Percentiles rank a stretch among this genome's conserved stretches.
phyloP scores from a whole-genome alignment of 2,797 vertebrate species.

The Microchirus variegatus region DNA sequence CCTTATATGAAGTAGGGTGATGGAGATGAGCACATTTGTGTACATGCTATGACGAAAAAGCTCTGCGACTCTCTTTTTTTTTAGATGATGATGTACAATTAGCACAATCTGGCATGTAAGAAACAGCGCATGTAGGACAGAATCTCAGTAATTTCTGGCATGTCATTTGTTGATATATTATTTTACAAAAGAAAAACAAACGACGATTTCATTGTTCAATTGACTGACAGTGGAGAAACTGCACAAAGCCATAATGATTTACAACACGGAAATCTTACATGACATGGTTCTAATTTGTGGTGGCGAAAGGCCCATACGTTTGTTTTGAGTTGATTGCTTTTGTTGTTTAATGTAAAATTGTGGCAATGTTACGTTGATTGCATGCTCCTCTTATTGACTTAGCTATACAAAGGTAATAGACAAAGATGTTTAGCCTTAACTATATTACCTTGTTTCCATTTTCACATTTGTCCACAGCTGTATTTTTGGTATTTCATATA shows the following conservation, averaged over 20 bases:
- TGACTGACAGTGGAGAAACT: constrained; percentile 73
- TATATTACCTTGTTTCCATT: constrained; percentile 87
- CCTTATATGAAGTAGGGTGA: constrained; percentile 76
- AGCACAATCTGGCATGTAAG: constrained; percentile 90
- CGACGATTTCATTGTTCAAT: constrained; percentile 78
- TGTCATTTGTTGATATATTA: constrained; percentile 90
- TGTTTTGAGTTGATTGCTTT: constrained; percentile 81
- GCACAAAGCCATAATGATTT: constrained; percentile 83
- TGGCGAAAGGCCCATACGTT: constrained; percentile 72
- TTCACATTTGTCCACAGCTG: constrained; percentile 78
- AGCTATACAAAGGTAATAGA: constrained; percentile 86
- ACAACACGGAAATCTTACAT: constrained; percentile 66
- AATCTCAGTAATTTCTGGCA: constrained; percentile 88
- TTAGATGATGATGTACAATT: constrained; percentile 83
- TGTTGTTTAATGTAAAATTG: constrained; percentile 83
- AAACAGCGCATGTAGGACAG: constrained; percentile 93
- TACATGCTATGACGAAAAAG: constrained; percentile 78
- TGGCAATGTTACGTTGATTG: constrained; percentile 87
- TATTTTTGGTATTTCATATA: constrained; percentile 82
- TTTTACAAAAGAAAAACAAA: constrained; percentile 54
- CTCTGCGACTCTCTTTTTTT: constrained; percentile 74
- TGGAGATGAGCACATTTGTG: constrained; percentile 77
- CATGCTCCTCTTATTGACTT: constrained; percentile 89
- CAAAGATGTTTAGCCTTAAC: constrained; percentile 89
- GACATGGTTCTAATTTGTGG: constrained; percentile 80